Conservation (phyloP, 2,113 vertebrate genomes). For the Puffinus mauretanicus region DNA sequence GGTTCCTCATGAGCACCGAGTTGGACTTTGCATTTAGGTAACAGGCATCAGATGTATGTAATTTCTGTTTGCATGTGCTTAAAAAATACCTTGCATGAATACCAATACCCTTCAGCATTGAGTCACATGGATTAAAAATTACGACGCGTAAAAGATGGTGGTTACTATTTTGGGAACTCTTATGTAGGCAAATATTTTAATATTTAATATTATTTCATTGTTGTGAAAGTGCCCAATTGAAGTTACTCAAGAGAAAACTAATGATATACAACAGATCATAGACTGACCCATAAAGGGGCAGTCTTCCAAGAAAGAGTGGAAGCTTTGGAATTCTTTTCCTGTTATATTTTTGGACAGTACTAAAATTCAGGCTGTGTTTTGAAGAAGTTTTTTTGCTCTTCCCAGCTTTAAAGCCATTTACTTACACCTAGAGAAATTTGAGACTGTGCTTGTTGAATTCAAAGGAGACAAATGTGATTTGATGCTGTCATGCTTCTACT, state of each 20-base stretch:
- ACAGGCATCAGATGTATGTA: background rate
- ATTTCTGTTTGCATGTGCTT: background rate
- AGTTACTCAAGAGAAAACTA: background rate
- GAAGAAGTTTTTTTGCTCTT: background rate
- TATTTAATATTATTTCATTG: background rate
- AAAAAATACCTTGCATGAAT: background rate
- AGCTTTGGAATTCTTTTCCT: constrained; percentile 1
- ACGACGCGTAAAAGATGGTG: background rate
- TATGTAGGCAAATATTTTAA: background rate
- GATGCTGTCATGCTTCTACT: background rate
- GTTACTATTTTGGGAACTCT: background rate
- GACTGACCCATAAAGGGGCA: background rate
- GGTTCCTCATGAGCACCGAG: background rate
- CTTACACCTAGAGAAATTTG: background rate
- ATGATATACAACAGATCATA: background rate
- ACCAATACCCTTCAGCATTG: background rate
- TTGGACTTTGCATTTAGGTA: background rate
- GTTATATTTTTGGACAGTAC: constrained; percentile 4
- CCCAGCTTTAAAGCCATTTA: background rate
- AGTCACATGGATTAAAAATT: background rate
- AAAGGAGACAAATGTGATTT: background rate
- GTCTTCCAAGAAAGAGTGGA: background rate
- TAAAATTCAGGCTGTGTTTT: background rate
- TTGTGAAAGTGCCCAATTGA: background rate
- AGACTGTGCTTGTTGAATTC: background rate